phyloP scores from a whole-genome alignment of 2,113 vertebrate species.

The Syngnathus floridae region DNA sequence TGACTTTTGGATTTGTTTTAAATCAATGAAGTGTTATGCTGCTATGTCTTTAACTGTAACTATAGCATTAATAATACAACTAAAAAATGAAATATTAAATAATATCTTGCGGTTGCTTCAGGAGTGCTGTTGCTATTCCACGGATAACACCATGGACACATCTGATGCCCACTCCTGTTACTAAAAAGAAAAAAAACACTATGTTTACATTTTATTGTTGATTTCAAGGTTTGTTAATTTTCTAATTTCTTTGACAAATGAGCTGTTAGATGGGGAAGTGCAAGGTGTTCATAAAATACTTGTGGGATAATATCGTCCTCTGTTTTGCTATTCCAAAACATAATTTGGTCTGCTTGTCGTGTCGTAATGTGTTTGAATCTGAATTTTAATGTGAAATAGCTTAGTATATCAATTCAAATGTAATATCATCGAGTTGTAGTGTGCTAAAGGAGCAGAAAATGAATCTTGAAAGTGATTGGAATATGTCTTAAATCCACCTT shows the following conservation, averaged over 20 bases:
- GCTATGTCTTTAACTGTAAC: not conserved
- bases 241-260: not conserved
- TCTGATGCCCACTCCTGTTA: too few species aligned
- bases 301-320: too few species aligned
- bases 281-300: not conserved
- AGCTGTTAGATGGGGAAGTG: not conserved
- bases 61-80: not conserved
- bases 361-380: not conserved
- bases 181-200: too few species aligned
- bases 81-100: not conserved
- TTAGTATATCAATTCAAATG: not conserved
- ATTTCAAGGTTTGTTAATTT: not conserved
- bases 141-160: too few species aligned
- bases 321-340: not conserved
- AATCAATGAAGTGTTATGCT: too few species aligned
- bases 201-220: not conserved
- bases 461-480: not conserved
- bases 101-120: not conserved
- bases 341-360: not conserved
- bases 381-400: not conserved
- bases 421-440: not conserved
- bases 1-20: not conserved
- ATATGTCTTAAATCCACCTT: not conserved
- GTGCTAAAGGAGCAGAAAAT: not conserved
- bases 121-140: not conserved